Evolutionary conservation across 2,113 vertebrate genomes (phyloP), one percentile per base, ranked within the genome.

Genomic region (Dinomys branickii): DNA sequence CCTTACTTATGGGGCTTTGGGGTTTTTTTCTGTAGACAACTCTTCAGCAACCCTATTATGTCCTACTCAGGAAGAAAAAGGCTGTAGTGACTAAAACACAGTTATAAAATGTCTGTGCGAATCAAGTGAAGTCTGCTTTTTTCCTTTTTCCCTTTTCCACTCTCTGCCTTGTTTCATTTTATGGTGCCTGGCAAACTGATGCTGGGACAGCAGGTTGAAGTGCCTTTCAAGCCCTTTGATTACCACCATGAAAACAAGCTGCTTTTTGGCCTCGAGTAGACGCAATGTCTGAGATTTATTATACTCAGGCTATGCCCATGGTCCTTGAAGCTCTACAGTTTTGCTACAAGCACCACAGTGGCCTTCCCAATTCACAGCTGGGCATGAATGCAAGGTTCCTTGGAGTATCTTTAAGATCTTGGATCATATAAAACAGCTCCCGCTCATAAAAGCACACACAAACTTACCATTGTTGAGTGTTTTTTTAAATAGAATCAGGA

Each of bases 401-500:
- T 98, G 84, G 98, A 98, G 98, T 97, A 98, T 98, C 98, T 98
- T 99, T 98, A 98, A 98, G 97, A 98, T 98, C 75, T 88, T 80
- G 94, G 85, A 96, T 97, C 98, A 95, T 95, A 97, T 98, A 98
- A 98, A 98, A 94, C 98, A 98, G 98, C 89, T 96, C 96, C 78
- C 61, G 47, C 98, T 98, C 98, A 98, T 98, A 96, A 98, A 98
- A 97, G 84, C 88, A 85, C 93, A 98, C 93, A 98, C 98, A 99
- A 98, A 98, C 98, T 98, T 98, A 97, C 97, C 95, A 98, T 98
- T 99, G 98, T 98, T 97, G 98, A 98, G 97, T 98, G 97, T 98
- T 98, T 98, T 98, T 97, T 98, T 98, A 98, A 99, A 98, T 97
- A 97, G 98, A 98, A 98, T 98, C 97, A 98, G 98, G 98, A 99